Base-by-base conservation (phyloP, 2,113 vertebrate species). In the Sporophila hypoxantha region DNA sequence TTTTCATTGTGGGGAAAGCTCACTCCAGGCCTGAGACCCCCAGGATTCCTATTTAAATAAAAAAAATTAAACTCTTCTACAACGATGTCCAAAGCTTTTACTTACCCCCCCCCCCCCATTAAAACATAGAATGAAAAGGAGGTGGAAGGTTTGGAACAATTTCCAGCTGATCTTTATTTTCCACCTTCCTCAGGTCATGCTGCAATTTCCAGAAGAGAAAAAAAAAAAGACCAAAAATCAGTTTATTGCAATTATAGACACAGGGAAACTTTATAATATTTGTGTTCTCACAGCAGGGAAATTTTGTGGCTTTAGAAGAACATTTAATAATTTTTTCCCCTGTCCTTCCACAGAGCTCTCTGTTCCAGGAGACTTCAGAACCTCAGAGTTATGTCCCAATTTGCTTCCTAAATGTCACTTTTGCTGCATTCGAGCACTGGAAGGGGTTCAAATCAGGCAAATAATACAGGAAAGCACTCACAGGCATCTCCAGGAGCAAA, bases 331-430 rank as follows among this genome's bases (percentile, higher is more conserved):
- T 39, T 44, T 47, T 53, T 49, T 21, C 30, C 12, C 36, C 32
- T 18, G 42, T 32, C 65, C 56, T 85, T 82, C 79, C 56, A 29
- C 3, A 0, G 77, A 47, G 60, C 50, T 73, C 69, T 56, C 27
- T 37, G 5, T 39, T 78, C 76, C 79, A 50, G 42, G 41, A 52
- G 13, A 15, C n/a, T 46, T 70, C 82, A 69, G 69, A 57, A 27
- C 32, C 42, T 79, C 34, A 6, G 68, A 94, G 69, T 73, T 66
- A 49, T 89, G 91, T 79, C 86, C 83, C 83, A 87, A 37, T 85
- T 91, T 82, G 52, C 69, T 94, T 46, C 36, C 71, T 41, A 94
- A 95, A 91, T 89, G 88, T 91, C 88, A 94, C 27, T 92, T 85
- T 73, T 92, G 18, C 88, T 82, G 88, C 92, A 93, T 82, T 87